Conservation (phyloP, 2,797 vertebrate genomes). For the Sphenodon punctatus region DNA sequence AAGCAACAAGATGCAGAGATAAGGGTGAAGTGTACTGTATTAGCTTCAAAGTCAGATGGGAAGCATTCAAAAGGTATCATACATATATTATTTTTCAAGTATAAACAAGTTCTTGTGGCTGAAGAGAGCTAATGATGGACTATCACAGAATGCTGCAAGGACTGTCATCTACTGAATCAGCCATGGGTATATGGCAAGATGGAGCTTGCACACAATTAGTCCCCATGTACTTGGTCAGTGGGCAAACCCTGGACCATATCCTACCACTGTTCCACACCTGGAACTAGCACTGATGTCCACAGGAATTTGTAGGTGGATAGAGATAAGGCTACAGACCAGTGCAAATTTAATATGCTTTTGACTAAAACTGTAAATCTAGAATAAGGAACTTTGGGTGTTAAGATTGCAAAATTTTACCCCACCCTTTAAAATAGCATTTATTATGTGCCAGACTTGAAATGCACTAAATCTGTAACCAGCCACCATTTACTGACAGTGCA, state of each 20-base stretch:
- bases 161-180: neutral
- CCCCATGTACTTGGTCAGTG: neutral
- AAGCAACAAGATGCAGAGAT: neutral
- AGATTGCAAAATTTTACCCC: too few relatives aligned
- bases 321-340: too few relatives aligned
- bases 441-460: too few relatives aligned
- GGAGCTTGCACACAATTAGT: too few relatives aligned
- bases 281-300: neutral
- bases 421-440: too few relatives aligned
- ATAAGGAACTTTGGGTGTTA: neutral
- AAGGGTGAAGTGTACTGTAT: neutral
- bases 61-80: too few relatives aligned
- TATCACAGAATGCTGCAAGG: neutral
- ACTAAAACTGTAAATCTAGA: neutral
- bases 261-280: neutral
- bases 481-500: neutral
- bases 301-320: too few relatives aligned
- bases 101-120: neutral
- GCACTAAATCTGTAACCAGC: neutral
- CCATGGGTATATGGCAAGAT: neutral
- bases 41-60: too few relatives aligned
- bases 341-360: neutral
- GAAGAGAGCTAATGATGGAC: neutral
- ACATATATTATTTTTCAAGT: too few relatives aligned
- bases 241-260: neutral